A percentile compares a stretch with the other conserved stretches of the same genome.
phyloP scores from a whole-genome alignment of 1,140 invertebrate species.

The Epicauta chinensis region DNA sequence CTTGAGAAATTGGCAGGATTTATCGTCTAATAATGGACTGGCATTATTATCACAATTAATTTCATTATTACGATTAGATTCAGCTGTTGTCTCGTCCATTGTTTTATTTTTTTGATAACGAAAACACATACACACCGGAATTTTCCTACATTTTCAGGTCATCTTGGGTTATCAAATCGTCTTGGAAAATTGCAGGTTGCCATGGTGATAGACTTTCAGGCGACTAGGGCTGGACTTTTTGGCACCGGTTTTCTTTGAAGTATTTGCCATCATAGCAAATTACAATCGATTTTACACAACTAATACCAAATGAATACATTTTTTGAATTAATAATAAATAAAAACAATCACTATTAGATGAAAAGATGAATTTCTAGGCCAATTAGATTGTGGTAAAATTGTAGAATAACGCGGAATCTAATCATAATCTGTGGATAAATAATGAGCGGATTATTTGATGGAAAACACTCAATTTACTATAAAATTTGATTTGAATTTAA shows the following conservation, averaged over 20 bases:
- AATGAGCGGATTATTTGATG: too few species aligned
- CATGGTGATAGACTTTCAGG: conserved; percentile 31
- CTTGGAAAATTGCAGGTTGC: conserved; percentile 10
- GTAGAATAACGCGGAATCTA: too few species aligned
- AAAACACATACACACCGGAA: too few species aligned
- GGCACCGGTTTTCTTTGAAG: conserved; percentile 2
- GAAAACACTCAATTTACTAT: too few species aligned
- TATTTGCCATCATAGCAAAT: neutral
- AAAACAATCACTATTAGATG: too few species aligned
- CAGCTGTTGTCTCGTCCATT: conserved; percentile 7
- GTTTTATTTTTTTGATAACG: neutral
- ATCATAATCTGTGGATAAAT: too few species aligned
- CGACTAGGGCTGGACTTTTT: conserved; percentile 19
- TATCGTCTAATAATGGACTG: conserved; percentile 2
- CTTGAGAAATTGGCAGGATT: conserved; percentile 25
- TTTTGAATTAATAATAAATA: too few species aligned
- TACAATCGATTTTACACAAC: too few species aligned
- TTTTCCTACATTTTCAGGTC: conserved; percentile 1
- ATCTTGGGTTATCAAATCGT: conserved; percentile 8
- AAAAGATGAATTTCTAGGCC: too few species aligned
- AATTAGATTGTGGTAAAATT: too few species aligned
- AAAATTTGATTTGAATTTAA: too few species aligned
- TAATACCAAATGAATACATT: too few species aligned
- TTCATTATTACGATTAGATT: conserved; percentile 8
- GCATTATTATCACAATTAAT: conserved; percentile 16